A percentile compares a stretch with the other conserved stretches of the same genome.
phyloP scores from a whole-genome alignment of 2,113 vertebrate species.

The Apistogramma diplotaenia region DNA sequence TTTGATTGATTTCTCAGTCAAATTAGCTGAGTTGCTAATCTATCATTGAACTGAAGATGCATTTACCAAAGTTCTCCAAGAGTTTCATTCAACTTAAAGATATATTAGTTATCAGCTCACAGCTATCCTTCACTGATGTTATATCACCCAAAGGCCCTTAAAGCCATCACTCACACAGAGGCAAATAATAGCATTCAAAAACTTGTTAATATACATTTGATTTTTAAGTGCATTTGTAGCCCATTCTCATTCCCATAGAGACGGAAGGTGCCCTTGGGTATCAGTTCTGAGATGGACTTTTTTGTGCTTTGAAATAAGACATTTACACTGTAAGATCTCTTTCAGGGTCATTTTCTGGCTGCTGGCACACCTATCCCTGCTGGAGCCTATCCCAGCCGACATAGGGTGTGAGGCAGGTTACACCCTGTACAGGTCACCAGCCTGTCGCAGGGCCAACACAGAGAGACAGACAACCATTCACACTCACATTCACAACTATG shows the following conservation, averaged over 20 bases:
- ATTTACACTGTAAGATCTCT: background rate
- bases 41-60: conserved; percentile 28
- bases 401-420: no score
- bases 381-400: no score
- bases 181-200: background rate
- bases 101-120: background rate
- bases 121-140: background rate
- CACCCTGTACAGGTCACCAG: no score
- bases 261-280: background rate
- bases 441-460: no score
- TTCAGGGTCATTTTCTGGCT: background rate
- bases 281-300: background rate
- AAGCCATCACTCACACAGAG: background rate
- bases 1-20: conserved; percentile 52
- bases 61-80: conserved; percentile 11
- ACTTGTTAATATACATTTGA: background rate
- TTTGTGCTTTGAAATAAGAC: no score
- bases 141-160: background rate
- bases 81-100: background rate
- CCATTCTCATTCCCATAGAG: background rate
- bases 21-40: conserved; percentile 45
- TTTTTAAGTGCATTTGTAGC: background rate
- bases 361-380: no score
- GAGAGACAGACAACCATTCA: no score
- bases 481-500: no score